Evolutionary conservation across 2,888 invertebrate species (phyloP), one percentile per base, ranked within the genome.

Genomic region (Tetanocera ferruginea): DNA sequence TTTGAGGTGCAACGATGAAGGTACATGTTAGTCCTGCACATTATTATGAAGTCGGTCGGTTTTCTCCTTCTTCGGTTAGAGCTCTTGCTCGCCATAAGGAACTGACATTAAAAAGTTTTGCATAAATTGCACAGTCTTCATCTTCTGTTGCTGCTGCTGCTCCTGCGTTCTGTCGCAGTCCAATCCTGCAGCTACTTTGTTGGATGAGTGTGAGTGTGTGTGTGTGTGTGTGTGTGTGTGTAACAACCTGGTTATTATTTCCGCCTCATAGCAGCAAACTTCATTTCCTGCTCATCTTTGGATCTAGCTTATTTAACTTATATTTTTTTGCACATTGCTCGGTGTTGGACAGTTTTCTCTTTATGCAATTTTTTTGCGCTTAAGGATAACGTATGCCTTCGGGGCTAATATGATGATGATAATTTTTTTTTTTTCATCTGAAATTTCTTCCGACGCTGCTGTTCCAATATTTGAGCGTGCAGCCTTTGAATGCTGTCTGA

Each of bases 221-320:
- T 49, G 8, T 49, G 14, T 49, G 6, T 14, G 17, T 52, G 52
- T n/a, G 14, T n/a, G 57, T 57, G 23, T 57, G 23, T 9, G 57
- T 57, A n/a, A 11, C 28, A 25, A 66, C 43, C 66, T 66, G 66
- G 66, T n/a, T 37, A 66, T 37, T 66, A 66, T 66, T 64, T 66
- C 66, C 66, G 34, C 66, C 19, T 66, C n/a, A 43, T 43, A 43
- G 23, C 37, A 66, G 66, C 66, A 37, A 37, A 66, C 66, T 66
- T 66, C 19, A 66, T 66, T 66, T 66, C 43, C 66, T 66, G 37
- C 43, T 23, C 37, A 37, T 43, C 66, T 66, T 8, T 37, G 19
- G 4, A 34, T 23, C 28, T 17, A 37, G 34, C 66, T 66, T 19
- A 14, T 23, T 28, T 34, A 34, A 34, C 37, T 34, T 37, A 2